Percentiles rank a stretch among this genome's conserved stretches.
Evolutionary conservation across 2,113 vertebrate species (phyloP).

Genomic region (Gavia stellata): DNA sequence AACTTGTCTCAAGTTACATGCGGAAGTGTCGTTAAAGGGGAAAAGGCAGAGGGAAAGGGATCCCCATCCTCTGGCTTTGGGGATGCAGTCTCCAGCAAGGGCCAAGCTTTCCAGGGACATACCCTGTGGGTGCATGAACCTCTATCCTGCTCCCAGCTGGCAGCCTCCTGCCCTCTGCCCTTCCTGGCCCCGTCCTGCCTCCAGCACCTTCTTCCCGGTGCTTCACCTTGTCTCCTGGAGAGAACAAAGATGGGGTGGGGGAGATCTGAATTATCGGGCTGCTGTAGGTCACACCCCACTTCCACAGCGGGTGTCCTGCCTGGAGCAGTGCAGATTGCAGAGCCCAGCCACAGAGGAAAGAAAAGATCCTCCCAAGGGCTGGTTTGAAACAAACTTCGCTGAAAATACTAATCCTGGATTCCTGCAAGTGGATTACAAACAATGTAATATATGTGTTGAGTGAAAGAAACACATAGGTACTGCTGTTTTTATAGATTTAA

Average conservation of each 20-base stretch:
- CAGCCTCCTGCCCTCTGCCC: neutral
- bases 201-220: neutral
- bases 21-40: conserved; percentile 23
- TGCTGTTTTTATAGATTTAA: neutral
- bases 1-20: conserved; percentile 63
- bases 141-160: neutral
- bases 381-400: neutral
- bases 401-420: neutral
- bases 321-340: neutral
- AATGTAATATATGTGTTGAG: rapidly evolving
- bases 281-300: neutral
- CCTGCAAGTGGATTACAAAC: neutral
- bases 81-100: neutral
- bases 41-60: neutral
- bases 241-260: neutral
- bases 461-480: neutral
- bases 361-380: neutral
- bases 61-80: neutral
- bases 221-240: neutral
- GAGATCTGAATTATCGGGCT: neutral
- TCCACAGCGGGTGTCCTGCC: rapidly evolving
- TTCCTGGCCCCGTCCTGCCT: rapidly evolving
- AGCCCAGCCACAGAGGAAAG: rapidly evolving
- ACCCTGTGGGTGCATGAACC: neutral
- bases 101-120: neutral